Evolutionary conservation across 2,113 vertebrate species (phyloP).

Genomic region (Etia nguti): DNA sequence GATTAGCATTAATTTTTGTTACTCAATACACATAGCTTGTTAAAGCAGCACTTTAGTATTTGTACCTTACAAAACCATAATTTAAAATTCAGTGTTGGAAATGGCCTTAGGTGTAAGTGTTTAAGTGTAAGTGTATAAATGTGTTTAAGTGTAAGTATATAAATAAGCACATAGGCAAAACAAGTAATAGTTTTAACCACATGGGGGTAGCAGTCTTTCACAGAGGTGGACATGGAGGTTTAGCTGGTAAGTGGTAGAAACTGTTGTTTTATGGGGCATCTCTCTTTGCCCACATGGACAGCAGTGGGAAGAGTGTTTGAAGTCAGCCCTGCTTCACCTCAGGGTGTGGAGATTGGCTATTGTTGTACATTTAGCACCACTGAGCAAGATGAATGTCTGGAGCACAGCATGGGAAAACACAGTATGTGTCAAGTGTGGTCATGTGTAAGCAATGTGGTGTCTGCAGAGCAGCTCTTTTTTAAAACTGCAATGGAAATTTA

Average conservation of each 20-base stretch:
- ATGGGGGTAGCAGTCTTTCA: conserved; percentile 59
- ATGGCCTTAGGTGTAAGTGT: conserved; percentile 5
- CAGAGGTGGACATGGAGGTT: conserved; percentile 45
- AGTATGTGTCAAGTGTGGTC: conserved; percentile 49
- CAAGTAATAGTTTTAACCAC: conserved; percentile 30
- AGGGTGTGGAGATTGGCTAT: conserved; percentile 60
- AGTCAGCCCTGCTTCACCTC: conserved; percentile 61
- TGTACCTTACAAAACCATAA: neutral
- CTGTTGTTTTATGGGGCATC: conserved; percentile 59
- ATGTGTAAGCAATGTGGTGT: conserved; percentile 38
- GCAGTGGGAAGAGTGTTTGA: conserved; percentile 57
- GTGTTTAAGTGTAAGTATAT: neutral
- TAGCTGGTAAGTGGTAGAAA: conserved; percentile 46
- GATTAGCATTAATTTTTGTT: neutral
- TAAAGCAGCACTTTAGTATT: neutral
- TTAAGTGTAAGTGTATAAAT: neutral
- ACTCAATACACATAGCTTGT: neutral
- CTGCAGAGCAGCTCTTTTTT: conserved; percentile 1
- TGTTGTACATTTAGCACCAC: conserved; percentile 58
- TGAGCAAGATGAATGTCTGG: conserved; percentile 54
- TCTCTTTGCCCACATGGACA: conserved; percentile 53
- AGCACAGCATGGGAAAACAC: conserved; percentile 45
- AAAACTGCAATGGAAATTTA: neutral
- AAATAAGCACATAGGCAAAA: conserved; percentile 42
- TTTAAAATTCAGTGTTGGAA: neutral